Percentiles rank a stretch among this genome's conserved stretches.
phyloP scores from a whole-genome alignment of 2,113 vertebrate species.

The Neoarius graeffei region DNA sequence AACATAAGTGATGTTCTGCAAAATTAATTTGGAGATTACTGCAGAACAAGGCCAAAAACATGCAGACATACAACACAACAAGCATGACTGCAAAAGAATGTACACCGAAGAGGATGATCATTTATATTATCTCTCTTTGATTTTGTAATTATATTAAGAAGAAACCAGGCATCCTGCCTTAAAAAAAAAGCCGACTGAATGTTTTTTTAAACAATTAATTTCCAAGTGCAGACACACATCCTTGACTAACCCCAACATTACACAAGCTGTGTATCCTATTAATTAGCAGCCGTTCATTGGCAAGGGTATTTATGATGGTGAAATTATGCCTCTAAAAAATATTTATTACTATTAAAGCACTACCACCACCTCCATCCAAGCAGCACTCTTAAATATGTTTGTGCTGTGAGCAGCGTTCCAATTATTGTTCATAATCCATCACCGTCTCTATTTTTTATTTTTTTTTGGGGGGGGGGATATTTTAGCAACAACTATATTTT shows the following conservation, averaged over 20 bases:
- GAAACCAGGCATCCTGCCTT: not conserved
- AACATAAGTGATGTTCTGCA: not conserved
- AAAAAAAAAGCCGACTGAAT: not conserved
- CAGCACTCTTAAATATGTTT: not conserved
- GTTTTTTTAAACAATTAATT: not conserved
- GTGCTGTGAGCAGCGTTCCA: conserved; percentile 4
- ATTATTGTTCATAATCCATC: conserved; percentile 25
- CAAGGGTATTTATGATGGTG: not conserved
- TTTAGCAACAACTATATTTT: not conserved
- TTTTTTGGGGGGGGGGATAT: not conserved
- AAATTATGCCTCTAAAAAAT: conserved; percentile 10
- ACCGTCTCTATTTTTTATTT: not conserved
- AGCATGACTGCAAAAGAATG: not conserved
- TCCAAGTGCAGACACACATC: not conserved
- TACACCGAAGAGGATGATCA: not conserved
- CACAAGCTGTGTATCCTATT: not conserved
- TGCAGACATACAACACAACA: not conserved
- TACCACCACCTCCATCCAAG: not conserved
- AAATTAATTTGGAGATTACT: not conserved
- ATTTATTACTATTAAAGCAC: conserved; percentile 25
- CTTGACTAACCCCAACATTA: not conserved
- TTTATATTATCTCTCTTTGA: not conserved
- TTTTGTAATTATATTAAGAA: not conserved
- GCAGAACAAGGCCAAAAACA: not conserved
- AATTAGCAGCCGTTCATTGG: conserved; percentile 1